Conservation (phyloP, 2,797 vertebrate genomes). For the Pipistrellus kuhlii region DNA sequence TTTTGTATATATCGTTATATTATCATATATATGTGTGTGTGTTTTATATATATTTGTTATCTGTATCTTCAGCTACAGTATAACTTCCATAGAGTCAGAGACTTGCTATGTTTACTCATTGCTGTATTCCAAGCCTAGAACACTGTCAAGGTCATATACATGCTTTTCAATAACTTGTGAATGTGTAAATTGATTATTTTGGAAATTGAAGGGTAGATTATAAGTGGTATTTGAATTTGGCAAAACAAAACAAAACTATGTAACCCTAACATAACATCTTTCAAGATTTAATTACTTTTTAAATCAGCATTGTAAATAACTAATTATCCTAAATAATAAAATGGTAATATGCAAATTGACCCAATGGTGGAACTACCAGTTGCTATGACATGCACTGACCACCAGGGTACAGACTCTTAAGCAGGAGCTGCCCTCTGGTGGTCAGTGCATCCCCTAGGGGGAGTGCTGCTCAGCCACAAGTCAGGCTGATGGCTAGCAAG, state of each 20-base stretch:
- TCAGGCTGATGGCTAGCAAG: too few species aligned
- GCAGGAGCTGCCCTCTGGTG: too few species aligned
- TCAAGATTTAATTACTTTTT: background rate
- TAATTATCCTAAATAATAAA: background rate
- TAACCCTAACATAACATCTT: background rate
- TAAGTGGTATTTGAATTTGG: slow-evolving; percentile 4
- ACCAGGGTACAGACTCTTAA: too few species aligned
- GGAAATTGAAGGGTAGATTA: slow-evolving; percentile 11
- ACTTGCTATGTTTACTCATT: background rate
- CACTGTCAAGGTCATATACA: background rate
- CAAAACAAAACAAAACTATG: background rate
- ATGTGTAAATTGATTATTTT: background rate
- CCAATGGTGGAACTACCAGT: too few species aligned
- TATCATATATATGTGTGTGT: too few species aligned
- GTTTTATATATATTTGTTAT: too few species aligned
- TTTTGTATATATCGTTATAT: too few species aligned
- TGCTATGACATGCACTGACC: too few species aligned
- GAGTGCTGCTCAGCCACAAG: too few species aligned
- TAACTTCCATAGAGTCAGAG: background rate
- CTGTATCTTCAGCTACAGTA: background rate
- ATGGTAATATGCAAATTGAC: too few species aligned
- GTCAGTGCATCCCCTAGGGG: too few species aligned
- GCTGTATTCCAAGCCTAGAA: background rate
- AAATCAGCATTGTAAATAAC: background rate
- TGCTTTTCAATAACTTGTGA: background rate